Percentiles rank a stretch among this genome's conserved stretches.
These are phyloP conservation scores for Planococcus citri DNA, from an alignment of 1,140 invertebrate genomes.

Conservation along the genomic window DNA sequence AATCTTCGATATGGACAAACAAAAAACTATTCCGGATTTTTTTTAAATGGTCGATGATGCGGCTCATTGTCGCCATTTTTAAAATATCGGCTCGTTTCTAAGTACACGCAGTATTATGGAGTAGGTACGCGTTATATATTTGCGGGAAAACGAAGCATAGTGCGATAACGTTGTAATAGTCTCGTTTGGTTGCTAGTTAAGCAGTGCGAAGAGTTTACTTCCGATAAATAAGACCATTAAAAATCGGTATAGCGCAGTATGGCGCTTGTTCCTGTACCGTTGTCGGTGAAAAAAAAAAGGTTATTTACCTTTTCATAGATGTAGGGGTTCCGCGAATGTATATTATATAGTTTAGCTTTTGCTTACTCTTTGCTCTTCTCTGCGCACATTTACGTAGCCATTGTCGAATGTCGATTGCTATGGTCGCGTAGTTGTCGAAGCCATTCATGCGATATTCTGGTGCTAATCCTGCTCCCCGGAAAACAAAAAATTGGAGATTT, in stretches of 20 bases:
- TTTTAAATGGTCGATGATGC: too few species aligned
- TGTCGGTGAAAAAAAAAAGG: not conserved
- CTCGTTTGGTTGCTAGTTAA: not conserved
- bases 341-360: not conserved
- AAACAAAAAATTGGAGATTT: too few species aligned
- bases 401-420: too few species aligned
- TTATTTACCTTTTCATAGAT: slow-evolving; percentile 1
- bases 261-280: not conserved
- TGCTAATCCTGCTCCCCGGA: too few species aligned
- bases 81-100: too few species aligned
- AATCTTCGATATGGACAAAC: too few species aligned
- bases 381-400: too few species aligned
- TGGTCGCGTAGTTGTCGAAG: not conserved
- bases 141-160: not conserved
- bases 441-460: not conserved
- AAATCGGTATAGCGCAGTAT: slow-evolving; percentile 6
- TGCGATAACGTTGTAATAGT: not conserved
- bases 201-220: not conserved
- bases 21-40: too few species aligned
- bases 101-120: too few species aligned
- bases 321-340: not conserved
- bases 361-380: not conserved
- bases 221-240: not conserved
- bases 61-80: not conserved
- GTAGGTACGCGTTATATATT: too few species aligned